These are phyloP conservation scores for Drosophila pegasa DNA, from an alignment of 2,888 invertebrate species.

Conservation along the genomic window DNA sequence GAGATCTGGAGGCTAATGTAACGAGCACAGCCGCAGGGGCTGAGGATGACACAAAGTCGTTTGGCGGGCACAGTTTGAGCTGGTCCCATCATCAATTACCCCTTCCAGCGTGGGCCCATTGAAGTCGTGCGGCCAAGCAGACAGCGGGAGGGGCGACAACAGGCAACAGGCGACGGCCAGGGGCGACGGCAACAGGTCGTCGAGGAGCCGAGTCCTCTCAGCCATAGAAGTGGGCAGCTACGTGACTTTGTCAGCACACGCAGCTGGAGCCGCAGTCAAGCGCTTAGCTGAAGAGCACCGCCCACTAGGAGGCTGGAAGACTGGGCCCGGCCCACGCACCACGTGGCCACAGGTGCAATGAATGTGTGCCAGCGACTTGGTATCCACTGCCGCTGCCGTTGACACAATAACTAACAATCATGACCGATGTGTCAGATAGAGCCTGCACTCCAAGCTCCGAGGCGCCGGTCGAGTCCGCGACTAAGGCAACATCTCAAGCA, in stretches of 20 bases:
- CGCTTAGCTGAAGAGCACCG: conserved; percentile 22
- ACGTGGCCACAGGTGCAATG: conserved; percentile 32
- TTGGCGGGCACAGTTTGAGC: conserved; percentile 23
- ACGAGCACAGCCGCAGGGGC: conserved; percentile 25
- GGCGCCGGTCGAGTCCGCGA: conserved; percentile 41
- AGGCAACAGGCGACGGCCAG: conserved; percentile 31
- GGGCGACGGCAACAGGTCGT: conserved; percentile 60
- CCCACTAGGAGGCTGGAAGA: conserved; percentile 12
- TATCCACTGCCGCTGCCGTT: conserved; percentile 13
- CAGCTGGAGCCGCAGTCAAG: conserved; percentile 38
- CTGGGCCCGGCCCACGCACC: conserved; percentile 17
- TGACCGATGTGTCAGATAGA: conserved; percentile 76
- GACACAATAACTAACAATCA: conserved; percentile 52
- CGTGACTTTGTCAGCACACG: conserved; percentile 69
- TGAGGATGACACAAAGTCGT: conserved; percentile 31
- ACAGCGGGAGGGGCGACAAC: conserved; percentile 4
- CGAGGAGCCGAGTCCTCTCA: conserved; percentile 13
- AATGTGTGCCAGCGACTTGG: conserved; percentile 43
- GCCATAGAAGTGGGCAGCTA: conserved; percentile 55
- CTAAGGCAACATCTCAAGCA: conserved; percentile 46
- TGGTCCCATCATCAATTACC: conserved; percentile 65
- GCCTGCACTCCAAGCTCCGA: conserved; percentile 40
- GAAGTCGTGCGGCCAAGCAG: conserved; percentile 33
- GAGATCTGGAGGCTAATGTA: conserved; percentile 43
- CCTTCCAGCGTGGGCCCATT: conserved; percentile 45